Base-by-base conservation (phyloP, 2,888 invertebrate species). In the Pseudococcus jackbeardsleyi region DNA sequence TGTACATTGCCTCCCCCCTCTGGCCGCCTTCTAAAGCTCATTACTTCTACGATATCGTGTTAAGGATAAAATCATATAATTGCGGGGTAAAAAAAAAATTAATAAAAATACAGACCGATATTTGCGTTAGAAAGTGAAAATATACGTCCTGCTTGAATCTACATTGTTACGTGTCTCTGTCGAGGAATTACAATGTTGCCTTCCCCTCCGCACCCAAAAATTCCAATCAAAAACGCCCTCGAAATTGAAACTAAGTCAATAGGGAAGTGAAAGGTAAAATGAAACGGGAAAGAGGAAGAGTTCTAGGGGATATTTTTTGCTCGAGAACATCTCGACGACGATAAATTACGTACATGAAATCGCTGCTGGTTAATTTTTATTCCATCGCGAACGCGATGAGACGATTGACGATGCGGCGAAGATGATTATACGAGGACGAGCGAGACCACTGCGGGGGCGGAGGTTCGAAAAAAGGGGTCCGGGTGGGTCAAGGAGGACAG, bases 11-110 rank as follows among this genome's bases (percentile, higher is more conserved):
- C 59, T 19, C 54, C 54, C 59, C 59, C 54, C 54, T 54, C 17
- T 17, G 15, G 15, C 12, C 54, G 15, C 12, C 12, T 59, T 59
- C 59, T 19, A n/a, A 19, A 19, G 19, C 59, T n/a, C 59, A 59
- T 59, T 59, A 59, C 59, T n/a, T 59, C 59, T 59, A 11, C 59
- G 59, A 59, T 59, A 50, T 50, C 50, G 50, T 50, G 50, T 33
- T 33, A 33, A 33, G 26, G 26, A 33, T 33, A 33, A 33, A 33
- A 33, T 33, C 17, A 17, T 50, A 50, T 33, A 50, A 50, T 15
- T 50, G 50, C 50, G 12, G 46, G 12, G 46, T 0, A 46, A 46
- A 46, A 46, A 50, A 50, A 12, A 50, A 50, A 50, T 50, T 50
- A 50, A 46, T 11, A 46, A 50, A 50, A 12, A 50, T 15, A 50